A percentile compares a stretch with the other conserved stretches of the same genome.
Evolutionary conservation across 1,140 invertebrate species (phyloP).

Genomic region (Zaprionus africanus): DNA sequence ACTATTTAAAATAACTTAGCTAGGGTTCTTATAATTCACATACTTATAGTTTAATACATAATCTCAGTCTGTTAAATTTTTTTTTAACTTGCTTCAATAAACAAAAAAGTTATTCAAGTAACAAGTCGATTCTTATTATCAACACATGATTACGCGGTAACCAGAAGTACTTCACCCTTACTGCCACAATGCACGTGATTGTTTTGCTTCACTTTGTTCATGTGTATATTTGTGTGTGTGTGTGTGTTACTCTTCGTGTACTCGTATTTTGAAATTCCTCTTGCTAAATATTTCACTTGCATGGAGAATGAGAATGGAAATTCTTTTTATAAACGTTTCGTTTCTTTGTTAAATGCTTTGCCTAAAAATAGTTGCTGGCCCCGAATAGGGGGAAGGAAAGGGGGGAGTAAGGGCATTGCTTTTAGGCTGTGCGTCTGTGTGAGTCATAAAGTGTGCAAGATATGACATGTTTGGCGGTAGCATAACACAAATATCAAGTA

Average conservation of each 20-base stretch:
- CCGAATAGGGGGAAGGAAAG: background rate
- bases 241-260: background rate
- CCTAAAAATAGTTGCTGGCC: constrained; percentile 58
- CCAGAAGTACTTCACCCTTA: background rate
- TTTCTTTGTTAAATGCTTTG: constrained; percentile 48
- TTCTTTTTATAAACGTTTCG: constrained; percentile 27
- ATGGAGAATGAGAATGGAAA: constrained; percentile 53
- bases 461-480: constrained; percentile 45
- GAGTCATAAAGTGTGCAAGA: constrained; percentile 47
- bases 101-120: background rate
- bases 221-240: background rate
- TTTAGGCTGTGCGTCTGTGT: constrained; percentile 1
- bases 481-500: constrained; percentile 60
- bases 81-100: background rate
- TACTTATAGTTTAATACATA: background rate
- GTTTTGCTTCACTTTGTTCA: background rate
- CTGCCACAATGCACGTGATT: background rate
- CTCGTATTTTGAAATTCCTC: constrained; percentile 24
- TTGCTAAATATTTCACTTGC: constrained; percentile 35
- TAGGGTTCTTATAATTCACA: background rate
- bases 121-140: background rate
- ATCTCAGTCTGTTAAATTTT: background rate
- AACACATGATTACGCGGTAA: constrained; percentile 10
- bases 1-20: too few relatives aligned
- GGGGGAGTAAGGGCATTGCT: background rate